phyloP scores from a whole-genome alignment of 1,140 invertebrate genomes.

The Archivesica marissinica region DNA sequence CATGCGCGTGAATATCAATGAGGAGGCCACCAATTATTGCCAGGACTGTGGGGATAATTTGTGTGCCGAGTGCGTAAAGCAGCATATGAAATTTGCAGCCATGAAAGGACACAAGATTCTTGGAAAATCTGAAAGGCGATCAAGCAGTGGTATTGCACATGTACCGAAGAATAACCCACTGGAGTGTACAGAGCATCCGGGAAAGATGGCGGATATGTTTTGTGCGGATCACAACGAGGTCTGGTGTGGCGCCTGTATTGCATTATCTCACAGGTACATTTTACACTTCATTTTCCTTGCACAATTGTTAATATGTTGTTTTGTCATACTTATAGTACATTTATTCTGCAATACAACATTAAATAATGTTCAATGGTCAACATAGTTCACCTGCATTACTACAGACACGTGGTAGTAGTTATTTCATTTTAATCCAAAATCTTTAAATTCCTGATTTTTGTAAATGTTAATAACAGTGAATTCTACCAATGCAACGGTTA shows the following conservation, averaged over 20 bases:
- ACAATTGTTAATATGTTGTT: too few relatives aligned
- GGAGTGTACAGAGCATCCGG: slow-evolving; percentile 41
- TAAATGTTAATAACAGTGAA: too few relatives aligned
- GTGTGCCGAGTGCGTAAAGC: slow-evolving; percentile 49
- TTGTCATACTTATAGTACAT: too few relatives aligned
- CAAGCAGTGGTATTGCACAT: not conserved
- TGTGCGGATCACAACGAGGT: slow-evolving; percentile 51
- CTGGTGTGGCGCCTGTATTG: slow-evolving; percentile 47
- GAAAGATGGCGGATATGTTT: slow-evolving; percentile 47
- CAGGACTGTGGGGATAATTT: slow-evolving; percentile 54
- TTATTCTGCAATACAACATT: too few relatives aligned
- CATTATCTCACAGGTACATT: slow-evolving; percentile 24
- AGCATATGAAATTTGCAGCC: slow-evolving; percentile 40
- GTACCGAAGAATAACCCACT: not conserved
- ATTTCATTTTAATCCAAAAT: too few relatives aligned
- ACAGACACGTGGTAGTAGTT: too few relatives aligned
- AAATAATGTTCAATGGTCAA: too few relatives aligned
- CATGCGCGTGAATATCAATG: slow-evolving; percentile 19
- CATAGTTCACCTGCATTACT: too few relatives aligned
- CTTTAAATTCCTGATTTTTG: too few relatives aligned
- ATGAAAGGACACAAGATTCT: slow-evolving; percentile 51
- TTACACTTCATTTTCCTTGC: not conserved
- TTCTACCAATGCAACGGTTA: too few relatives aligned
- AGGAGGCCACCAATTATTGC: slow-evolving; percentile 50
- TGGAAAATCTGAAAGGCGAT: slow-evolving; percentile 10